phyloP scores from a whole-genome alignment of 2,113 vertebrate genomes.

The Platanista minor region DNA sequence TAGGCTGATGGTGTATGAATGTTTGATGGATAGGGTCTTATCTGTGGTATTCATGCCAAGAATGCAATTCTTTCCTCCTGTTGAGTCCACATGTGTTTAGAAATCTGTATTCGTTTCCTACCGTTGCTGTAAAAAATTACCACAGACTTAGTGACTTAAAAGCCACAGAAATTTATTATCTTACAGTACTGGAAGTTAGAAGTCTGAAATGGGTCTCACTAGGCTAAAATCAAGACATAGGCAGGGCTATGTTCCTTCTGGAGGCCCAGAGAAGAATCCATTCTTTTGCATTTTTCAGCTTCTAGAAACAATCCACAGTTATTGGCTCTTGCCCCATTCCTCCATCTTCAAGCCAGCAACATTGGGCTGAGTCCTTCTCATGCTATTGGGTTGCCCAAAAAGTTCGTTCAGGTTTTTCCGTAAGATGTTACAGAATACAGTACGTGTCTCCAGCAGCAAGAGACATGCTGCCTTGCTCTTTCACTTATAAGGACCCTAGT shows the following conservation, averaged over 20 bases:
- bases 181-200: background rate
- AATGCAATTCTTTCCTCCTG: background rate
- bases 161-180: background rate
- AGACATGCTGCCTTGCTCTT: background rate
- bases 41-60: background rate
- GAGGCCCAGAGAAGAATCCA: background rate
- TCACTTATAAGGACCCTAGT: background rate
- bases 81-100: background rate
- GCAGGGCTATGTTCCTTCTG: background rate
- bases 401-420: too few species aligned
- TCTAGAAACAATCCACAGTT: background rate
- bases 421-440: too few species aligned
- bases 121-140: background rate
- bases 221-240: background rate
- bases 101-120: background rate
- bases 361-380: fast-evolving
- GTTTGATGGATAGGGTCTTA: background rate
- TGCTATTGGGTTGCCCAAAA: too few species aligned
- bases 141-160: background rate
- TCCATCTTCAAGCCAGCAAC: background rate
- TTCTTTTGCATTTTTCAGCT: background rate
- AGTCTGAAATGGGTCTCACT: background rate
- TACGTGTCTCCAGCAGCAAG: background rate
- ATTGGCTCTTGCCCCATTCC: background rate
- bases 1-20: background rate